phyloP scores from a whole-genome alignment of 1,140 invertebrate genomes.

The Drosophila neocordata region DNA sequence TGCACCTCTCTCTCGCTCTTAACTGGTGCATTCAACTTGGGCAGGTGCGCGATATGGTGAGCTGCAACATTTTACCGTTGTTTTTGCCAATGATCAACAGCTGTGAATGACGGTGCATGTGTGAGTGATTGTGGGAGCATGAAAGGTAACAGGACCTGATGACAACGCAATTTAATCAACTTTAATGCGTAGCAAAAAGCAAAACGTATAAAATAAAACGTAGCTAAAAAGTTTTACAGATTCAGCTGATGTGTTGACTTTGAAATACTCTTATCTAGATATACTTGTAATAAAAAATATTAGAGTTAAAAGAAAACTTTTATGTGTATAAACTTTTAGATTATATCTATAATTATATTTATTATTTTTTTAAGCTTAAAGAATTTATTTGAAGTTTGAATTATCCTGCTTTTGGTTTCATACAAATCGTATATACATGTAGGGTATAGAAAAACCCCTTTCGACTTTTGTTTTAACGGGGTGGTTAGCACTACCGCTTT shows the following conservation, averaged over 20 bases:
- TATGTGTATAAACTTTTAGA: too few species aligned
- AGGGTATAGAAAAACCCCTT: background rate
- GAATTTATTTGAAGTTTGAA: too few species aligned
- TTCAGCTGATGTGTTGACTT: background rate
- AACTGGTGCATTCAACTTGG: slow-evolving; percentile 67
- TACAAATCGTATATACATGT: too few species aligned
- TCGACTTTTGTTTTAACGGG: slow-evolving; percentile 10
- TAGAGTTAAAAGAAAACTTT: too few species aligned
- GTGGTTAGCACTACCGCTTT: slow-evolving; percentile 30
- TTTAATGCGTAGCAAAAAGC: slow-evolving; percentile 55
- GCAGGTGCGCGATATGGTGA: slow-evolving; percentile 53
- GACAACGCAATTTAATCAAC: slow-evolving; percentile 54
- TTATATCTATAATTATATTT: too few species aligned
- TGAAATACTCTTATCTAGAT: background rate
- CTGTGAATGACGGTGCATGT: slow-evolving; percentile 36
- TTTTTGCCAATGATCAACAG: slow-evolving; percentile 53
- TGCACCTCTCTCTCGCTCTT: slow-evolving; percentile 31
- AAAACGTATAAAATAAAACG: slow-evolving; percentile 42
- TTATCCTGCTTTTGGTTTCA: too few species aligned
- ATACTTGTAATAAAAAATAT: too few species aligned
- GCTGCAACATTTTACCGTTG: slow-evolving; percentile 47
- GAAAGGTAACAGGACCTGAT: slow-evolving; percentile 20
- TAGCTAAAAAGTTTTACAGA: slow-evolving; percentile 18
- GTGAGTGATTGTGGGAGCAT: background rate
- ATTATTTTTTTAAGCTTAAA: too few species aligned